Evolutionary conservation across 2,797 vertebrate genomes (phyloP).

Genomic region (Peromyscus nudipes): DNA sequence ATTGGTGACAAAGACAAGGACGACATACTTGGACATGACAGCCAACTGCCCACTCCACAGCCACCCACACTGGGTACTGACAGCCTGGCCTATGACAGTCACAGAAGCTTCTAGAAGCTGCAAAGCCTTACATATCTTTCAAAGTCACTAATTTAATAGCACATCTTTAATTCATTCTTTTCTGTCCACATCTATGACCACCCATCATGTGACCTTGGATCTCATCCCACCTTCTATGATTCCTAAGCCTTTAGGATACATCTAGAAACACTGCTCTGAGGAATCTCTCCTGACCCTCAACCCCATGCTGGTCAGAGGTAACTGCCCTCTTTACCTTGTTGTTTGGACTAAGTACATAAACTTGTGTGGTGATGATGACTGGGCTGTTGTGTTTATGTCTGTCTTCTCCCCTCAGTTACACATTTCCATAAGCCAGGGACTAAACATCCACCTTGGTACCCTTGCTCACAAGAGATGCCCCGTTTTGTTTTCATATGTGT

Average conservation of each 20-base stretch:
- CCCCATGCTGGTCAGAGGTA: neutral
- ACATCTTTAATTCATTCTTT: neutral
- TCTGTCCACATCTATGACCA: slow-evolving; percentile 40
- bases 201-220: neutral
- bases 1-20: neutral
- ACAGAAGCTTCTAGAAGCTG: neutral
- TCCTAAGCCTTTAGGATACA: neutral
- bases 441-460: neutral
- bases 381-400: neutral
- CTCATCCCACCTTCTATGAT: neutral
- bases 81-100: neutral
- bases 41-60: neutral
- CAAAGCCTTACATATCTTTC: neutral
- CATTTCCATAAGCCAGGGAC: slow-evolving; percentile 64
- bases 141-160: neutral
- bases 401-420: neutral
- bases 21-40: neutral
- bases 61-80: neutral
- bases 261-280: neutral
- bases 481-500: neutral
- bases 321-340: neutral
- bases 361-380: neutral
- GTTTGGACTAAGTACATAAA: neutral
- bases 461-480: neutral
- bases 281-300: neutral